Evolutionary conservation across 30 jellyfish, hydroid and myxozoan species (phyloP), one percentile per base, ranked within the genome.

Genomic region (Mastigias papua): DNA sequence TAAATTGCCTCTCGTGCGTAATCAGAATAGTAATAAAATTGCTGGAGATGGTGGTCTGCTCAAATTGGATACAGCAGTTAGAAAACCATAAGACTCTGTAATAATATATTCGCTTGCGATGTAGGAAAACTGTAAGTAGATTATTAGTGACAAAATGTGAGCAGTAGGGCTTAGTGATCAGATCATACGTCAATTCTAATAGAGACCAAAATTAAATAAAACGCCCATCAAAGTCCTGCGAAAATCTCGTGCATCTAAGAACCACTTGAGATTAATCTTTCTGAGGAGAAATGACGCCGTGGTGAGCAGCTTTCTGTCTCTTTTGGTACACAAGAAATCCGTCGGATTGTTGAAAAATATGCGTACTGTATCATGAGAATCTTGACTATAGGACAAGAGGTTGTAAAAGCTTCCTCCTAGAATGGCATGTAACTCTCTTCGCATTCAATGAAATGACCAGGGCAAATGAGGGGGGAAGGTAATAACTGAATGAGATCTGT

Each of bases 251-350:
- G 74, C 74, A 26, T 27, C 74, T 63, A 19, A 63, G 27, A 63
- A 63, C 74, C 23, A 19, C 37, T 63, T 63, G 33, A 23, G 19
- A 22, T 17, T 63, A 63, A 63, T n/a, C 74, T 63, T 63, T 37
- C 74, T 17, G 23, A 63, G 74, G 74, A 63, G 46, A 25, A 11
- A 63, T 20, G 74, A 63, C 74, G 74, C 74, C 74, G 7, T 5
- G 37, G 19, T 63, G 67, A 21, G 25, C 67, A 11, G 67, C 67
- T 19, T 6, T 19, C 20, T 2, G 25, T 54, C 67, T 54, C 67
- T 19, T 25, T 21, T 54, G 67, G 67, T 16, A 54, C 2, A 25
- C 67, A 21, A 5, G 67, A 54, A 6, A 54, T 54, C 27, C 17
- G 5, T 54, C 27, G 67, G 67, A 54, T 54, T 54, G 17, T 5